Base-by-base conservation (phyloP, 2,888 invertebrate species). In the Drosophila differens region DNA sequence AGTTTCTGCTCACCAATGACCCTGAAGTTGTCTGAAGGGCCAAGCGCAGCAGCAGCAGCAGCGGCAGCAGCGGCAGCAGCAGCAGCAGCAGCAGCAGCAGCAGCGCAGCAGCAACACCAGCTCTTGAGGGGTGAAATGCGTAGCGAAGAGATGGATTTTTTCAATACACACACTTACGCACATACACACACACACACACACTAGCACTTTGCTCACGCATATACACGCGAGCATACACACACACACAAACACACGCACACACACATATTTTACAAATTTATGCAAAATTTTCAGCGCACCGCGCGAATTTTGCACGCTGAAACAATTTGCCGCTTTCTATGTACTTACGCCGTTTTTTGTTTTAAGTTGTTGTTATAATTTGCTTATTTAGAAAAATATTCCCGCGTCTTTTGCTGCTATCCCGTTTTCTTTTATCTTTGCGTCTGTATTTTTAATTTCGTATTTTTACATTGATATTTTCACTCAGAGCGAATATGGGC, bases 331-430 rank as follows among this genome's bases (percentile, higher is more conserved):
- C 60, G 14, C 53, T 67, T 12, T 70, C 30, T 19, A 37, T 60
- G 71, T 88, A 91, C 91, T 89, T 89, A 91, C 91, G 86, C 91
- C 88, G 91, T 86, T 90, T 64, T 84, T 83, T 76, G 76, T 73
- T 74, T 74, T 79, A 82, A 85, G 73, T 70, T 75, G 58, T 75
- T 79, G 82, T 74, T 75, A 59, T 75, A 74, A 70, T 73, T 69
- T 60, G 53, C 70, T 59, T 66, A 79, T 47, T 76, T 74, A 61
- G 76, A 60, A 86, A 89, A 89, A 76, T 73, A 72, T 89, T 85
- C 85, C 91, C 85, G 85, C 85, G 87, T 81, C 91, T 82, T 82
- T 75, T 84, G 70, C 68, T 75, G 70, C 73, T 85, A 73, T 70
- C 62, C 78, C 73, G 78, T 90, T 83, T 71, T 74, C 74, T 77